These are phyloP conservation scores for Sylvicapra grimmia DNA, from an alignment of 2,113 vertebrate species.

Conservation along the genomic window DNA sequence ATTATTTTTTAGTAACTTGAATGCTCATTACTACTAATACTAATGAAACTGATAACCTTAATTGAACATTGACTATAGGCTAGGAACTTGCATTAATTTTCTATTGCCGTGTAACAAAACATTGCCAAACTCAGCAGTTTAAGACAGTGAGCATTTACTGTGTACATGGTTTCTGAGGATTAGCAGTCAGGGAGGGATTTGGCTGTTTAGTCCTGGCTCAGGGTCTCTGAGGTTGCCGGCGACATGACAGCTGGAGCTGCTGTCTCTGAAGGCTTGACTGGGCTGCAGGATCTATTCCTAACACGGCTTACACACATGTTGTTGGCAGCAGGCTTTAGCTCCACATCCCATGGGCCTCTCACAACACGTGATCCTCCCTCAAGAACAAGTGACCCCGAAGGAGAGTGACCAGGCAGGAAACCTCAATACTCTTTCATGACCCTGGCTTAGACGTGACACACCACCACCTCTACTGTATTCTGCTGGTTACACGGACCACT, in stretches of 20 bases:
- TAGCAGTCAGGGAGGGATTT: neutral
- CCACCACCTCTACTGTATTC: neutral
- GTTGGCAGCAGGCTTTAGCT: neutral
- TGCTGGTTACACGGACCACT: neutral
- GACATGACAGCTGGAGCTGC: neutral
- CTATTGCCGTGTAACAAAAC: neutral
- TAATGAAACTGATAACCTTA: neutral
- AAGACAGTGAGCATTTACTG: neutral
- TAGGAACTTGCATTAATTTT: neutral
- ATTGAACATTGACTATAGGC: neutral
- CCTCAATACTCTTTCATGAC: neutral
- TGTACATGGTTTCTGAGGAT: neutral
- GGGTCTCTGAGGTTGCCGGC: neutral
- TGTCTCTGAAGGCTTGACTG: neutral
- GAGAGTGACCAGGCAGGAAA: neutral
- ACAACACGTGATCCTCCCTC: neutral
- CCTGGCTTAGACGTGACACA: neutral
- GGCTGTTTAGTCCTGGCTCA: neutral
- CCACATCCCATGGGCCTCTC: neutral
- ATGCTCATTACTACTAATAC: constrained; percentile 7
- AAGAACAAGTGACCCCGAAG: neutral
- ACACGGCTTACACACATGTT: neutral
- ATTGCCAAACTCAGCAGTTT: neutral
- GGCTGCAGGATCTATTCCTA: neutral
- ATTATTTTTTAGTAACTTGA: neutral